Conservation (phyloP, 2,888 invertebrate species). For the Rhagophthalmus giganteus region DNA sequence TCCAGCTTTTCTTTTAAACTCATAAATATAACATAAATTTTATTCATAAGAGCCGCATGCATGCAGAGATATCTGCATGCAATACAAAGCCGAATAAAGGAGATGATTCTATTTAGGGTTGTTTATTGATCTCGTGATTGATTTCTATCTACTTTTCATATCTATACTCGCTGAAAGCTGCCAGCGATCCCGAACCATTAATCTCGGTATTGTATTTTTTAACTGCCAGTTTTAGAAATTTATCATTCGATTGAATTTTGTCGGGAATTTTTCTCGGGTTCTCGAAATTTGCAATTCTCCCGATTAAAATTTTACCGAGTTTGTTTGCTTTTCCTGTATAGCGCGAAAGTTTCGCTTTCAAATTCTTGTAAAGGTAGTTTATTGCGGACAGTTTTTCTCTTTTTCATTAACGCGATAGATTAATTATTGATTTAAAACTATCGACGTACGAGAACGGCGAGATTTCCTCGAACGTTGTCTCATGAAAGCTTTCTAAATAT, state of each 20-base stretch:
- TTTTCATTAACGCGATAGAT: too few relatives aligned
- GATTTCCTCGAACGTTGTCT: too few relatives aligned
- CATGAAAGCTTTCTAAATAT: too few relatives aligned
- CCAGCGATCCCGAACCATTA: neutral
- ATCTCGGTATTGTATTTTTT: neutral
- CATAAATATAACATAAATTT: neutral
- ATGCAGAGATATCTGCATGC: neutral
- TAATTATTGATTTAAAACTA: too few relatives aligned
- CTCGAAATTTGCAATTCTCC: too few relatives aligned
- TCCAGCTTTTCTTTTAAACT: neutral
- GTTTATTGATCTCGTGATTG: slow-evolving; percentile 3
- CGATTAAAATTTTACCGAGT: too few relatives aligned
- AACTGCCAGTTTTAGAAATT: neutral
- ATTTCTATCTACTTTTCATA: neutral
- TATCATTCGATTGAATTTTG: neutral
- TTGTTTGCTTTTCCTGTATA: too few relatives aligned
- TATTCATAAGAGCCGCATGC: neutral
- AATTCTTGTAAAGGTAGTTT: too few relatives aligned
- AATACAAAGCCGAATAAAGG: neutral
- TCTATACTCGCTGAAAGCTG: neutral
- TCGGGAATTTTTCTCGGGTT: too few relatives aligned
- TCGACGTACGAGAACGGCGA: too few relatives aligned
- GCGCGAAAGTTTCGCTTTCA: too few relatives aligned
- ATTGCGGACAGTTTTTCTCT: too few relatives aligned
- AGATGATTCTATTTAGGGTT: slow-evolving; percentile 5